Percentiles rank a stretch among this genome's conserved stretches.
Evolutionary conservation across 2,888 invertebrate species (phyloP).

Genomic region (Protodeltote pygarga): DNA sequence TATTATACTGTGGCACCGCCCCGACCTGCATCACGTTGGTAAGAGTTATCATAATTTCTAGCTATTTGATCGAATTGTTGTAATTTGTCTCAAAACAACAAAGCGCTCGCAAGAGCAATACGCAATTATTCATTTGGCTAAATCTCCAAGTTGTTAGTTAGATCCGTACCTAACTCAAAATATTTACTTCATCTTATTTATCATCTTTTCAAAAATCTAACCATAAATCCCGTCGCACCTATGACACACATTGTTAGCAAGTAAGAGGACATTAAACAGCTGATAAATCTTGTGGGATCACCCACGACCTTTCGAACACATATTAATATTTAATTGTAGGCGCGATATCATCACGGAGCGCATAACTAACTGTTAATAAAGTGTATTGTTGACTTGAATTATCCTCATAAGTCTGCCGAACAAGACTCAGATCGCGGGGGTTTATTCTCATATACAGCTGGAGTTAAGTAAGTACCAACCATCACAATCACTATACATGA

Average conservation of each 20-base stretch:
- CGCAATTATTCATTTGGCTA: too few species aligned
- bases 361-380: conserved; percentile 85
- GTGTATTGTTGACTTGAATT: conserved; percentile 85
- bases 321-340: conserved; percentile 86
- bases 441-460: conserved; percentile 56
- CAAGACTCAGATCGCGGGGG: conserved; percentile 57
- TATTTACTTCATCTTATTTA: background rate
- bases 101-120: too few species aligned
- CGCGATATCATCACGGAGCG: conserved; percentile 80
- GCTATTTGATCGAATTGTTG: too few species aligned
- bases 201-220: conserved; percentile 30
- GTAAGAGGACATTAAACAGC: conserved; percentile 52
- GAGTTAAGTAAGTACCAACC: conserved; percentile 1
- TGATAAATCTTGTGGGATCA: conserved; percentile 71
- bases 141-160: too few species aligned
- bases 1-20: too few species aligned
- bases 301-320: conserved; percentile 75
- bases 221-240: conserved; percentile 38
- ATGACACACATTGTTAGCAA: conserved; percentile 58
- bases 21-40: too few species aligned
- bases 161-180: too few species aligned
- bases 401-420: conserved; percentile 77
- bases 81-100: too few species aligned
- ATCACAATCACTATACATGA: background rate
- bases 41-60: too few species aligned